Evolutionary conservation across 2,888 invertebrate genomes (phyloP).

Genomic region (Apomyelois bistriatella): DNA sequence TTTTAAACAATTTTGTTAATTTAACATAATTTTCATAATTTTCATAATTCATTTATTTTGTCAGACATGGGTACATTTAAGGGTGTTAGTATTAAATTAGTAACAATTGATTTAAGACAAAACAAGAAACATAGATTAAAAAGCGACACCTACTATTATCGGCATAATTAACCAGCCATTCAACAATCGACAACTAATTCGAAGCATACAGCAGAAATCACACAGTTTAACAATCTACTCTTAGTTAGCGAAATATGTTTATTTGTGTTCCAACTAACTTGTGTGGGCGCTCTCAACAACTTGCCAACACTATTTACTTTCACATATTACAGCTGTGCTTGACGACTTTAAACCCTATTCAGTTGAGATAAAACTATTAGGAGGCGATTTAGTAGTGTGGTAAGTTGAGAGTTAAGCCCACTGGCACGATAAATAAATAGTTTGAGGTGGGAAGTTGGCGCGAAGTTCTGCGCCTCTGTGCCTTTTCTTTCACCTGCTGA

Average conservation of each 20-base stretch:
- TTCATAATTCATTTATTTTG: too few species aligned
- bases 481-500: constrained; percentile 53
- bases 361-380: background rate
- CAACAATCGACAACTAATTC: constrained; percentile 23
- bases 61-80: too few species aligned
- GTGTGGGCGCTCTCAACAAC: constrained; percentile 30
- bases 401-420: constrained; percentile 44
- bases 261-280: constrained; percentile 46
- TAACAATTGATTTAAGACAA: too few species aligned
- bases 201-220: constrained; percentile 39
- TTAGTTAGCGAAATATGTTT: constrained; percentile 51
- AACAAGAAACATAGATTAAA: too few species aligned
- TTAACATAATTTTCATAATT: too few species aligned
- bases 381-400: constrained; percentile 12
- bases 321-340: background rate
- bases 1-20: too few species aligned
- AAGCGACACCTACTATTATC: too few species aligned
- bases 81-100: too few species aligned
- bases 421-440: constrained; percentile 69
- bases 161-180: too few species aligned
- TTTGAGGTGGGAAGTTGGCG: constrained; percentile 54
- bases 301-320: constrained; percentile 32
- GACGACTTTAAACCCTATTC: constrained; percentile 25
- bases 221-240: constrained; percentile 32
- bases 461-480: constrained; percentile 39